Evolutionary conservation across 2,888 invertebrate genomes (phyloP), one percentile per base, ranked within the genome.

Genomic region (Galerucella calmariensis): DNA sequence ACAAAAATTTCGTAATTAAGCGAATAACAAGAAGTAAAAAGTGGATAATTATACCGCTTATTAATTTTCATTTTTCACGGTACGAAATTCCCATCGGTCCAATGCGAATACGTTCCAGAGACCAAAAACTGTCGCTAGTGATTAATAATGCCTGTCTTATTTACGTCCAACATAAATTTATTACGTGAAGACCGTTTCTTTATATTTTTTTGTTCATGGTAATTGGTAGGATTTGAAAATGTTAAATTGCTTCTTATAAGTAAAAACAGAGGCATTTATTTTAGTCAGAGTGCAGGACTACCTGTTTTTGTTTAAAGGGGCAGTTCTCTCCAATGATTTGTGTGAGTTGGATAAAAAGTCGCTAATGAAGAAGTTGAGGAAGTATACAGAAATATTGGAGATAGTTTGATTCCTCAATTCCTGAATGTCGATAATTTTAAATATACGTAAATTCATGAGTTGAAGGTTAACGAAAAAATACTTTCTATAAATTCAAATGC

Each of bases 161-260:
- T 76, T 72, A 76, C 66, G 71, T 74, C 73, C 73, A 58, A 71
- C 58, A 69, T 66, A 51, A 76, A 74, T 76, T 76, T 69, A 76
- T 76, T 65, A 68, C 73, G 63, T 48, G 69, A 74, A 69, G 72
- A 72, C 72, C 69, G 61, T 73, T 76, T 41, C 65, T 75, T 75
- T 73, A 67, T 68, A 65, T 71, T 70, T 75, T 76, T 77, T 77
- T 72, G 75, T 71, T 76, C 74, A 77, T 75, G 75, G 70, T 75
- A 75, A 75, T 75, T 75, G 73, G 73, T 63, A 56, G 70, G 72
- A 62, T 75, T 70, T 67, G 70, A 75, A 70, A 73, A 70, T 73
- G 73, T 70, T 72, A 70, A 70, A 75, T 75, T 51, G 70, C 53
- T 62, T 56, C 46, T 56, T 69, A 63, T 48, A 56, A 68, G 41